Evolutionary conservation across 2,888 invertebrate genomes (phyloP).

Genomic region (Chymomyza fuscimana): DNA sequence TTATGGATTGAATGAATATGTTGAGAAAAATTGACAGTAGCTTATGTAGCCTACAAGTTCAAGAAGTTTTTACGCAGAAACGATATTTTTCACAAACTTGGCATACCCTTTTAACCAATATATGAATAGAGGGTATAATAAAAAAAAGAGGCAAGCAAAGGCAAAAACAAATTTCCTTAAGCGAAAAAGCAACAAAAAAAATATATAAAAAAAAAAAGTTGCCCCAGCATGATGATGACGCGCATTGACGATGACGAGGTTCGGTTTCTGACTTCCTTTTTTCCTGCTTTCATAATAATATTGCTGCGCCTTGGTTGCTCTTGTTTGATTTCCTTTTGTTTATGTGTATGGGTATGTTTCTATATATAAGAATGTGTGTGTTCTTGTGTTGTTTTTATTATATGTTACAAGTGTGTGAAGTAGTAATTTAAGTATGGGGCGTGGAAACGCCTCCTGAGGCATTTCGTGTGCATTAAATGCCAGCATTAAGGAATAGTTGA

Average conservation of each 20-base stretch:
- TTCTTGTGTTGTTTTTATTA: conserved; percentile 45
- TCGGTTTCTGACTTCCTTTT: conserved; percentile 10
- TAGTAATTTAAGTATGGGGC: conserved; percentile 70
- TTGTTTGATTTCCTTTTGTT: conserved; percentile 50
- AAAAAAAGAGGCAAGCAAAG: background rate
- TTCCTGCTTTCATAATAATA: conserved; percentile 23
- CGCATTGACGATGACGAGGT: conserved; percentile 59
- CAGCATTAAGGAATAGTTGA: conserved; percentile 36
- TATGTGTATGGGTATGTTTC: conserved; percentile 34
- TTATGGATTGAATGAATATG: background rate
- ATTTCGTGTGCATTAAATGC: conserved; percentile 63
- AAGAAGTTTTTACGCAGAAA: background rate
- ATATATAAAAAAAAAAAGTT: conserved; percentile 28
- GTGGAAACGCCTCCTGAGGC: conserved; percentile 61
- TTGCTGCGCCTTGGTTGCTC: conserved; percentile 37
- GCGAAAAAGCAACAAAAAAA: conserved; percentile 36
- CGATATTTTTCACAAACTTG: background rate
- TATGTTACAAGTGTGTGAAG: conserved; percentile 73
- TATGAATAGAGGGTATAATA: background rate
- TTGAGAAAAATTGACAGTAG: background rate
- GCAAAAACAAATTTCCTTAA: conserved; percentile 54
- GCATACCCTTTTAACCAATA: background rate
- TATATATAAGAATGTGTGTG: conserved; percentile 4
- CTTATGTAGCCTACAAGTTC: background rate
- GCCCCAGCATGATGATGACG: conserved; percentile 66